phyloP scores from a whole-genome alignment of 1,140 invertebrate genomes.

The Mizuhopecten yessoensis region DNA sequence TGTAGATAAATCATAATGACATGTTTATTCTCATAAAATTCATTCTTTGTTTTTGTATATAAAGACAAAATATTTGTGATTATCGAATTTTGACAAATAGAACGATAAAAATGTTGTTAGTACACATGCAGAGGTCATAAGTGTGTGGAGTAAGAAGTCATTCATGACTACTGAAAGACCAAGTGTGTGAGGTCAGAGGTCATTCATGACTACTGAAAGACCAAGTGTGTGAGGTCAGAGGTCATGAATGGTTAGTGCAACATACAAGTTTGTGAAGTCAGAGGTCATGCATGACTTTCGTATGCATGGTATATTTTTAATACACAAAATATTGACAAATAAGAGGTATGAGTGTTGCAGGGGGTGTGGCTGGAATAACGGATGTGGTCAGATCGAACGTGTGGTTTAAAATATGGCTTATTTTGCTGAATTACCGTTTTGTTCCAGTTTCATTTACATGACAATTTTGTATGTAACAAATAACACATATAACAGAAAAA shows the following conservation, averaged over 20 bases:
- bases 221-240: background rate
- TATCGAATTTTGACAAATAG: no score
- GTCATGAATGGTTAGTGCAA: background rate
- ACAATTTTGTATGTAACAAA: no score
- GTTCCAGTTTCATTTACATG: no score
- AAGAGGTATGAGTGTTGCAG: background rate
- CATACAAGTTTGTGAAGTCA: background rate
- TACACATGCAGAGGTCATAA: background rate
- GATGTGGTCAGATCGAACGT: no score
- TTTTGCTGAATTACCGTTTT: no score
- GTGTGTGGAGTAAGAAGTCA: background rate
- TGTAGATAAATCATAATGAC: no score
- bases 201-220: background rate
- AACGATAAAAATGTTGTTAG: no score
- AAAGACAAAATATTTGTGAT: no score
- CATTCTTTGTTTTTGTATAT: no score
- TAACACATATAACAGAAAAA: no score
- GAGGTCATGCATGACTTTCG: background rate
- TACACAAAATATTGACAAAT: background rate
- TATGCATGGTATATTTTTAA: slow-evolving; percentile 27
- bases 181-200: background rate
- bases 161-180: background rate
- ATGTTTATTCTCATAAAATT: no score
- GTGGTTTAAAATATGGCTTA: no score
- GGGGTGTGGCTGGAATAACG: background rate